Percentiles rank a stretch among this genome's conserved stretches.
These are phyloP conservation scores for Tinamus major DNA, from an alignment of 2,797 vertebrate genomes.

Conservation along the genomic window DNA sequence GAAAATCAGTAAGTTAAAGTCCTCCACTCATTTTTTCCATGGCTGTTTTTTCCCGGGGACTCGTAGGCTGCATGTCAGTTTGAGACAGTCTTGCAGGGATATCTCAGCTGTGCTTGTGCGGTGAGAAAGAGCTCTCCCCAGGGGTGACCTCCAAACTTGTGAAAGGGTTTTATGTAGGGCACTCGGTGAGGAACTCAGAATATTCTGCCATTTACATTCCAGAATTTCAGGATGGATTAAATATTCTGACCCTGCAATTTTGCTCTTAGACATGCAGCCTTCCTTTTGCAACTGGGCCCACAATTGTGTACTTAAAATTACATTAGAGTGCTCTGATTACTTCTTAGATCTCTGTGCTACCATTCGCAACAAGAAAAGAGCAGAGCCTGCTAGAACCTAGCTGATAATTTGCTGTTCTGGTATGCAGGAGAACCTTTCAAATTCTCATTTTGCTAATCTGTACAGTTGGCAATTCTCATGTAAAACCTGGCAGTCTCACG, in stretches of 20 bases:
- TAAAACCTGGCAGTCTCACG: conserved; percentile 13
- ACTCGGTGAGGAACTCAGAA: not conserved
- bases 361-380: not conserved
- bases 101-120: not conserved
- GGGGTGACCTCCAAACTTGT: not conserved
- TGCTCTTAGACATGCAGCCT: not conserved
- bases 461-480: conserved; percentile 11
- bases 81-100: not conserved
- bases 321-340: not conserved
- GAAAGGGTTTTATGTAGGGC: not conserved
- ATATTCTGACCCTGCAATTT: not conserved
- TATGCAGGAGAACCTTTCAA: not conserved
- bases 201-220: not conserved
- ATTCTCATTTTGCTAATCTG: not conserved
- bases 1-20: not conserved
- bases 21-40: not conserved
- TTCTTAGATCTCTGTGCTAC: conserved; percentile 10
- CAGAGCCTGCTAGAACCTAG: not conserved
- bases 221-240: not conserved
- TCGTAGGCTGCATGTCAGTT: not conserved
- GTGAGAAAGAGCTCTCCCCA: not conserved
- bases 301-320: not conserved
- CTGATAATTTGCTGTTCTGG: conserved; percentile 5
- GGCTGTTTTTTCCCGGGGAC: not conserved
- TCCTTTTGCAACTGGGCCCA: not conserved